Percentiles rank a stretch among this genome's conserved stretches.
Evolutionary conservation across 2,797 vertebrate species (phyloP).

Genomic region (Parauchenoglanis punctatus): DNA sequence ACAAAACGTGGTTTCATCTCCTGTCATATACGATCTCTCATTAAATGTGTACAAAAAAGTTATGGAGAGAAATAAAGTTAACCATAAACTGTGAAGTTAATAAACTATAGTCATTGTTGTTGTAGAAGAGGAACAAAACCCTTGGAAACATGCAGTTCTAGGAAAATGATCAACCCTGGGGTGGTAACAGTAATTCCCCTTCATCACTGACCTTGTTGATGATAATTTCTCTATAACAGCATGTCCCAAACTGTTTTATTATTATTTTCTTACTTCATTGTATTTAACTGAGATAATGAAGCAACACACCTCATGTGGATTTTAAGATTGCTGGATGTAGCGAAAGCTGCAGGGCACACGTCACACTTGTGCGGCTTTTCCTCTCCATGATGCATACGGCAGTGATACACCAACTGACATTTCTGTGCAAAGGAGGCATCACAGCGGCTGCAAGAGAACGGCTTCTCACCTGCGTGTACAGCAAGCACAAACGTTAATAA

Average conservation of each 20-base stretch:
- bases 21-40: background rate
- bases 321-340: slow-evolving; percentile 98
- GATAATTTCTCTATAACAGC: background rate
- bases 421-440: slow-evolving; percentile 98
- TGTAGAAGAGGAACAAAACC: background rate
- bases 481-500: background rate
- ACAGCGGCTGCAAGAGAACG: slow-evolving; percentile 87
- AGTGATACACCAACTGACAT: slow-evolving; percentile 97
- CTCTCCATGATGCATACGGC: slow-evolving; percentile 96
- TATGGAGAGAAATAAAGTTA: background rate
- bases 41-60: background rate
- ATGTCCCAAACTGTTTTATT: background rate
- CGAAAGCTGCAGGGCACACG: slow-evolving; percentile 94
- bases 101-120: background rate
- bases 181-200: background rate
- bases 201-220: background rate
- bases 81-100: background rate
- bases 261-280: background rate
- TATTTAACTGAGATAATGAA: background rate
- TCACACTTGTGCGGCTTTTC: slow-evolving; percentile 97
- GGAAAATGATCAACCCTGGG: background rate
- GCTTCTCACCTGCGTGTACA: slow-evolving; percentile 86
- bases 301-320: slow-evolving; percentile 89
- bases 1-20: background rate
- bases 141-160: background rate